Conservation (phyloP, 2,113 vertebrate genomes). For the Saimiri boliviensis region DNA sequence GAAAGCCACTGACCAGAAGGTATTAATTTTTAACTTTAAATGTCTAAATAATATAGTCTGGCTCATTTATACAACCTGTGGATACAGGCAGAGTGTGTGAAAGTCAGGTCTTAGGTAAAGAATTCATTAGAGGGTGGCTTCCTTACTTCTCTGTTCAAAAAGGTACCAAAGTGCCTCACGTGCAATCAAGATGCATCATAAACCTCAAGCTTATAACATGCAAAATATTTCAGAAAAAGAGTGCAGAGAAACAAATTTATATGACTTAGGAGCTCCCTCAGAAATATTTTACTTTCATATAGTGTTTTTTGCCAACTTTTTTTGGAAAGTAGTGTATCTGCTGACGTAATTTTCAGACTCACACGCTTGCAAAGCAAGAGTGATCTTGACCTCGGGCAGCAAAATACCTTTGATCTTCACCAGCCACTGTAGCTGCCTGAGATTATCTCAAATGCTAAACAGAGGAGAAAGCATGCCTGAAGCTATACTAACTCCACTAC, state of each 20-base stretch:
- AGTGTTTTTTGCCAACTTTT: not conserved
- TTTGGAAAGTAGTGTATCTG: not conserved
- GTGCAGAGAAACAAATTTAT: not conserved
- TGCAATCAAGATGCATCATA: not conserved
- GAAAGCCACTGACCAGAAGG: not conserved
- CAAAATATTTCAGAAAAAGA: not conserved
- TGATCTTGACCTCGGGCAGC: constrained; percentile 39
- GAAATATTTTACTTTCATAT: constrained; percentile 17
- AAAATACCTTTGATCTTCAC: constrained; percentile 71
- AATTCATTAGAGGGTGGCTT: not conserved
- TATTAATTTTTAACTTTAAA: constrained; percentile 3
- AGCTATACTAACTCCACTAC: constrained; percentile 25
- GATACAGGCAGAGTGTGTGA: not conserved
- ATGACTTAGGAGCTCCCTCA: not conserved
- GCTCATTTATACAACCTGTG: not conserved
- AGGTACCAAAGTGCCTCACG: not conserved
- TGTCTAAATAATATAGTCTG: not conserved
- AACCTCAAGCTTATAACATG: not conserved
- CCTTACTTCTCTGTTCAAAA: constrained; percentile 17
- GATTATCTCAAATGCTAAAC: constrained; percentile 63
- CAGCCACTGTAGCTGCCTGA: constrained; percentile 63
- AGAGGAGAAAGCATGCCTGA: not conserved
- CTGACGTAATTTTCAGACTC: constrained; percentile 7
- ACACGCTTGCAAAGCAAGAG: constrained; percentile 44
- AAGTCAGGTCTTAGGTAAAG: not conserved